A percentile compares a stretch with the other conserved stretches of the same genome.
phyloP scores from a whole-genome alignment of 1,140 invertebrate genomes.

The Lucilia cuprina region DNA sequence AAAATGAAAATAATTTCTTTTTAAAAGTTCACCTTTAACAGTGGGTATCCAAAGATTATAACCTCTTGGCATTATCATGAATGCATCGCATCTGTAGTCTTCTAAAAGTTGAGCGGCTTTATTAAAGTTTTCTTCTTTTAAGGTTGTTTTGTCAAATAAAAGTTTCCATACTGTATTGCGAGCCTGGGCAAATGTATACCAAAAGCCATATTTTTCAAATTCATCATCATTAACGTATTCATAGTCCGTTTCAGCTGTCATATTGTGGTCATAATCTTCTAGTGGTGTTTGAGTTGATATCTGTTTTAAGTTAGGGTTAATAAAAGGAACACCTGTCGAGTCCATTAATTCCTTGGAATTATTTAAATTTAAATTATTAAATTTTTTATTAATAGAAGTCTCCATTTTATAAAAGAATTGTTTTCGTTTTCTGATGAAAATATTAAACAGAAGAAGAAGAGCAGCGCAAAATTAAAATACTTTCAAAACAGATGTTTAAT shows the following conservation, averaged over 20 bases:
- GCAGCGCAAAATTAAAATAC: too few relatives aligned
- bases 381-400: too few relatives aligned
- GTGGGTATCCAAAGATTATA: slow-evolving; percentile 51
- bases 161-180: slow-evolving; percentile 2
- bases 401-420: too few relatives aligned
- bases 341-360: background rate
- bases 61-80: slow-evolving; percentile 46
- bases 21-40: slow-evolving; percentile 40
- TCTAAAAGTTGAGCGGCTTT: slow-evolving; percentile 43
- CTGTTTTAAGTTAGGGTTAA: background rate
- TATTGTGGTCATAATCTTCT: slow-evolving; percentile 31
- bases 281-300: slow-evolving; percentile 14
- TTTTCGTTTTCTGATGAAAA: too few relatives aligned
- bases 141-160: background rate
- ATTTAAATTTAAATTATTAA: too few relatives aligned
- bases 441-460: too few relatives aligned
- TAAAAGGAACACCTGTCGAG: background rate
- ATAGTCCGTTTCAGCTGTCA: background rate
- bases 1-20: slow-evolving; percentile 42
- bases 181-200: background rate
- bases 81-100: slow-evolving; percentile 45
- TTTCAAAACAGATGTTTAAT: too few relatives aligned
- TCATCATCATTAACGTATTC: background rate
- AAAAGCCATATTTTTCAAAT: background rate
- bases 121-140: slow-evolving; percentile 37